A percentile compares a stretch with the other conserved stretches of the same genome.
Conservation (phyloP, 1,140 invertebrate genomes). For the Drosophila bocki region DNA sequence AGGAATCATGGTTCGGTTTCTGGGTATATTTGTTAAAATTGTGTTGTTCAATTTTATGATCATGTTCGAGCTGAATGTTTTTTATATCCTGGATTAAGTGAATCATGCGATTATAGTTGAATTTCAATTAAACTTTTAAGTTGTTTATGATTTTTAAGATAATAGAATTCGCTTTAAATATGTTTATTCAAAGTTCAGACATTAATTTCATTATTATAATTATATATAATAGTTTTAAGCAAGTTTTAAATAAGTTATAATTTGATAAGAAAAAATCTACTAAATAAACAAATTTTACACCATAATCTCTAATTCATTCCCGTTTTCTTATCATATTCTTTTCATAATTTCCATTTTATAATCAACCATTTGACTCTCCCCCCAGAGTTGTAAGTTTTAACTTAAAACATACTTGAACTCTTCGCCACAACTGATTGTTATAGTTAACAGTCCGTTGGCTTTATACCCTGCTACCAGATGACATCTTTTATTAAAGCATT, state of each 20-base stretch:
- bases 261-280: too few relatives aligned
- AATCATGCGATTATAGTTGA: neutral
- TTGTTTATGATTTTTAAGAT: too few relatives aligned
- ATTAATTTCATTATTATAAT: too few relatives aligned
- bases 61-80: too few relatives aligned
- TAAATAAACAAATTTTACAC: neutral
- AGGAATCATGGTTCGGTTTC: neutral
- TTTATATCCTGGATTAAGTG: neutral
- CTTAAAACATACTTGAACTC: neutral
- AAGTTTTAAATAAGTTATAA: too few relatives aligned
- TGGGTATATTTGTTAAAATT: constrained; percentile 7
- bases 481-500: constrained; percentile 26
- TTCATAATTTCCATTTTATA: neutral
- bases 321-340: neutral
- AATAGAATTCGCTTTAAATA: too few relatives aligned
- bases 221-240: too few relatives aligned
- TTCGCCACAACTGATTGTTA: constrained; percentile 3
- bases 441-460: constrained; percentile 7
- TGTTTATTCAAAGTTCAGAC: too few relatives aligned
- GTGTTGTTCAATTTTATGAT: neutral
- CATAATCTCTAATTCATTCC: neutral
- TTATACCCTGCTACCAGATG: neutral
- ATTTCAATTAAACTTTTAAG: neutral
- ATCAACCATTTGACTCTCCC: too few relatives aligned
- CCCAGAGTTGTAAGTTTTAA: neutral